Conservation (phyloP, 2,888 invertebrate genomes). For the Sepioteuthis lessoniana region DNA sequence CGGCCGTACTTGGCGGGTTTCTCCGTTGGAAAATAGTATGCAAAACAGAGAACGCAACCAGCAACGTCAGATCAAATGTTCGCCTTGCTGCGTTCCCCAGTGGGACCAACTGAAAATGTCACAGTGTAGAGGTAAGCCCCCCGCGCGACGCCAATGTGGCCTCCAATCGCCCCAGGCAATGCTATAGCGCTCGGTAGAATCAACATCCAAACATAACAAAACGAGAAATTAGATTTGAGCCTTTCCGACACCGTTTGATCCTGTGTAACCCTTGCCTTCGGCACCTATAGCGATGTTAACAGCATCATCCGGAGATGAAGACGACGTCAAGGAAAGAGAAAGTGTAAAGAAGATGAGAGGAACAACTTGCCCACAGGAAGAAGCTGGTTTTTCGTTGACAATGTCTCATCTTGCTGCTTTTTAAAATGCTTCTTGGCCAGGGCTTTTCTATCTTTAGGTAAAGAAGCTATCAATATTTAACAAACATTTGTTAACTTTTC, state of each 20-base stretch:
- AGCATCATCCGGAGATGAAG: not conserved
- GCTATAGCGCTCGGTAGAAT: not conserved
- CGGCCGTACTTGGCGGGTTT: not conserved
- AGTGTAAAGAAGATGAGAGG: not conserved
- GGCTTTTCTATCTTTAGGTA: not conserved
- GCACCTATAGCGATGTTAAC: not conserved
- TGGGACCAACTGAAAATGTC: slow-evolving; percentile 23
- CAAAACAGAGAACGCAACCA: not conserved
- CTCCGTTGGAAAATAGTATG: not conserved
- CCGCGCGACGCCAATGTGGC: not conserved
- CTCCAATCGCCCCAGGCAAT: not conserved
- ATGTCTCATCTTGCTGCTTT: not conserved
- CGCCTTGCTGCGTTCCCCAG: not conserved
- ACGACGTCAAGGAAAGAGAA: not conserved
- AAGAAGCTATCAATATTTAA: not conserved
- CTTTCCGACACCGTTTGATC: slow-evolving; percentile 8
- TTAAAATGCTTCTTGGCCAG: not conserved
- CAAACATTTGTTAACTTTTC: not conserved
- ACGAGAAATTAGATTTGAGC: slow-evolving; percentile 1
- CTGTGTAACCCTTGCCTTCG: not conserved
- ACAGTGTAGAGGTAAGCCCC: slow-evolving; percentile 23
- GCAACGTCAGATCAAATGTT: slow-evolving; percentile 9
- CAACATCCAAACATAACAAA: not conserved
- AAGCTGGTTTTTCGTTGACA: not conserved
- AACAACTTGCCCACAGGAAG: not conserved